A percentile compares a stretch with the other conserved stretches of the same genome.
phyloP scores from a whole-genome alignment of 2,888 invertebrate genomes.

The Phorcus lineatus region DNA sequence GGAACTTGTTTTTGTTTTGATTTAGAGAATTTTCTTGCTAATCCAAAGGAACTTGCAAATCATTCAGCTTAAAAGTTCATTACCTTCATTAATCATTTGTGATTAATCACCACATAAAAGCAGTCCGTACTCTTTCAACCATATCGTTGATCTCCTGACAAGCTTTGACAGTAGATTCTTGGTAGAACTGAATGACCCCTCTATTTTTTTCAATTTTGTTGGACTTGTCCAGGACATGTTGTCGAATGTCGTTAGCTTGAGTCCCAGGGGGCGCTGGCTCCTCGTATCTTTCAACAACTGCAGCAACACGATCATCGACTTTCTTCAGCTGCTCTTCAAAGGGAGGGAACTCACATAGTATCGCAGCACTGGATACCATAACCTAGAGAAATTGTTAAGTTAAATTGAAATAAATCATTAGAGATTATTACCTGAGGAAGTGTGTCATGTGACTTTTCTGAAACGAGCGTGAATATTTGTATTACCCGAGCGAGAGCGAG shows the following conservation, averaged over 20 bases:
- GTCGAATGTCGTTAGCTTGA: neutral
- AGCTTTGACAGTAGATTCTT: slow-evolving; percentile 42
- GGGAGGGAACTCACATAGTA: slow-evolving; percentile 53
- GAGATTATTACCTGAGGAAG: too few species aligned
- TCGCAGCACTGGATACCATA: slow-evolving; percentile 46
- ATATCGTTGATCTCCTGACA: slow-evolving; percentile 46
- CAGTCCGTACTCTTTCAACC: slow-evolving; percentile 54
- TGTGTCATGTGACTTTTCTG: too few species aligned
- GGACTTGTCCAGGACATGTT: slow-evolving; percentile 29
- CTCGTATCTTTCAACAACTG: slow-evolving; percentile 44
- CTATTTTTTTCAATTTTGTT: slow-evolving; percentile 47
- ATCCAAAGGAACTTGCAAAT: too few species aligned
- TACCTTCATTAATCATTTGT: too few species aligned
- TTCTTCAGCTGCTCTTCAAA: slow-evolving; percentile 45
- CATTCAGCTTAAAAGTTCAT: too few species aligned
- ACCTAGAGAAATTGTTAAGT: neutral
- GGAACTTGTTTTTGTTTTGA: too few species aligned
- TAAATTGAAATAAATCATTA: neutral
- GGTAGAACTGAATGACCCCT: slow-evolving; percentile 52
- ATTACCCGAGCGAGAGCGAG: too few species aligned
- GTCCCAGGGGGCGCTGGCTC: slow-evolving; percentile 32
- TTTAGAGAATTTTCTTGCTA: too few species aligned
- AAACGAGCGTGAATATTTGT: too few species aligned
- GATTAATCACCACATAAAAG: slow-evolving; percentile 53
- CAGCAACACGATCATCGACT: slow-evolving; percentile 46